Evolutionary conservation across 35 echinoderm and acorn worm species (phyloP).

Genomic region (Nesometra sesokonis): DNA sequence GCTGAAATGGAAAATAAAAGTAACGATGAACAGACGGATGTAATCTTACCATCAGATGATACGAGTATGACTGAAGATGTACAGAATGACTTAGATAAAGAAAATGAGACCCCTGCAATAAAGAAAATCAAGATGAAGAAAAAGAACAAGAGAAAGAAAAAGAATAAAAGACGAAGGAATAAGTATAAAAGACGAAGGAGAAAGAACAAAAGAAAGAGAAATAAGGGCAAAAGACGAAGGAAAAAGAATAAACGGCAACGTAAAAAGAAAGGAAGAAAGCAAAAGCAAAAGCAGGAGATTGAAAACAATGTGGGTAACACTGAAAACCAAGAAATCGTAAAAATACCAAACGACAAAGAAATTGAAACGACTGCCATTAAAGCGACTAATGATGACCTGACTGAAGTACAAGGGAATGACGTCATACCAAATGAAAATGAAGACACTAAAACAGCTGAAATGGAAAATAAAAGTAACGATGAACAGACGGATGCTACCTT

Average conservation of each 20-base stretch:
- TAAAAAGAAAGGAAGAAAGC: neutral
- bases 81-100: too few species aligned
- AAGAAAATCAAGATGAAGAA: too few species aligned
- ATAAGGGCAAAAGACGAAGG: neutral
- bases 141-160: too few species aligned
- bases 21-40: too few species aligned
- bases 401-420: neutral
- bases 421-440: neutral
- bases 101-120: too few species aligned
- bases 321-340: neutral
- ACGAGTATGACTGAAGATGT: too few species aligned
- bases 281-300: neutral
- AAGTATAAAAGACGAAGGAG: too few species aligned
- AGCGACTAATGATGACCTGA: neutral
- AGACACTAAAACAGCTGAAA: neutral
- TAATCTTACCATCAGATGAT: too few species aligned
- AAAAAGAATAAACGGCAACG: neutral
- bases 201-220: too few species aligned
- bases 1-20: neutral
- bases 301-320: neutral
- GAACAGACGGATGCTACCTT: neutral
- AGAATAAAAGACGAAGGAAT: too few species aligned
- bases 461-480: neutral
- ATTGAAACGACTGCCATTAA: neutral
- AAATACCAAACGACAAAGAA: neutral